Base-by-base conservation (phyloP, 2,888 invertebrate genomes). In the Xestia xanthographa region DNA sequence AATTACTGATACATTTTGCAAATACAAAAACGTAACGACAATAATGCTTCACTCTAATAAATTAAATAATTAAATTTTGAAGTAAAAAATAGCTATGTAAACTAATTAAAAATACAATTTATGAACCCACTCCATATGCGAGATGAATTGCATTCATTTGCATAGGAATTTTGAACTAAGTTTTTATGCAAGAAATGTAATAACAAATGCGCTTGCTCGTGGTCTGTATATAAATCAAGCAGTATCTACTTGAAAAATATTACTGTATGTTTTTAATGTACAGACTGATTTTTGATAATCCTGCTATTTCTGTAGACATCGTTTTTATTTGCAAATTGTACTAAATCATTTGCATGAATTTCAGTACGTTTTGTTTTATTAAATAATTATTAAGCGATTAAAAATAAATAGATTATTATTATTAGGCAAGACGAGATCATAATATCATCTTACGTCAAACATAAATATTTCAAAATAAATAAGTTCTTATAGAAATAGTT, bases 101-200 rank as follows among this genome's bases (percentile, higher is more conserved):
- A 83, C 67, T 82, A 80, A 85, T 82, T 79, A 78, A 77, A 83
- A 87, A 86, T 83, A 83, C 69, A 87, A 85, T 76, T 62, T 72
- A 80, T 71, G 63, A 67, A 77, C 75, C 56, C 48, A 67, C 34
- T 80, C 6, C 68, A 58, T 75, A 86, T 66, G 85, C 78, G 70
- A 79, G 79, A 85, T 76, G 82, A 78, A 83, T 77, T 83, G 73
- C 86, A 87, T 83, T 81, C 72, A 87, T 86, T 87, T 83, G 86
- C 81, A 86, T 84, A 82, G 8, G 75, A 68, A 67, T 79, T 38
- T 77, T 56, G 45, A 72, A 77, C 41, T 77, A 60, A 58, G 60
- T 66, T 69, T 82, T 60, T 81, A 84, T 80, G 76, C 78, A 80
- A 75, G 78, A 77, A 77, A 73, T 82, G 73, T 73, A 71, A 80